A percentile compares a stretch with the other conserved stretches of the same genome.
Evolutionary conservation across 2,797 vertebrate genomes (phyloP).

Genomic region (Percopsis omiscomaycus): DNA sequence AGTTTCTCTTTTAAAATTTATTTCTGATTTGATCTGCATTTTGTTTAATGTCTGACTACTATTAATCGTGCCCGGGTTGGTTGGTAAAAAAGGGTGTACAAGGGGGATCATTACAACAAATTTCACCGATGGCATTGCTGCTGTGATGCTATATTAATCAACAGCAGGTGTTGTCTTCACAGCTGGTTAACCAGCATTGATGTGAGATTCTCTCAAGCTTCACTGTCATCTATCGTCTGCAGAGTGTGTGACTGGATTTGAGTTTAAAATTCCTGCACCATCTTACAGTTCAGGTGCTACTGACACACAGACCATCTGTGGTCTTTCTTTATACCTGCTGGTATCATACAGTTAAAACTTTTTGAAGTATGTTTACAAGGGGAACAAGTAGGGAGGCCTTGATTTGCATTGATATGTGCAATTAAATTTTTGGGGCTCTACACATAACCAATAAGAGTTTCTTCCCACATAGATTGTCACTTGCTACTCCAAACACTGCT

Average conservation of each 20-base stretch:
- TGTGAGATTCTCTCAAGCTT: slow-evolving; percentile 59
- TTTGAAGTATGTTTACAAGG: too few species aligned
- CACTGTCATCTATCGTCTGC: slow-evolving; percentile 43
- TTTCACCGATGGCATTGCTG: slow-evolving; percentile 44
- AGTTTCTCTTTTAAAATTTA: too few species aligned
- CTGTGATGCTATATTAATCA: slow-evolving; percentile 67
- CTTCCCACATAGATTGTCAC: too few species aligned
- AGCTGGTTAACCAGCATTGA: slow-evolving; percentile 66
- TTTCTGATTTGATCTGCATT: too few species aligned
- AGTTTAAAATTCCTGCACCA: slow-evolving; percentile 30
- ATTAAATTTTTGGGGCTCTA: too few species aligned
- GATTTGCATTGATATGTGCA: too few species aligned
- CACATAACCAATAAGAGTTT: too few species aligned
- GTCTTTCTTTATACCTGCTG: background rate
- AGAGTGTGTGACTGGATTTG: slow-evolving; percentile 18
- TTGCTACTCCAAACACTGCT: too few species aligned
- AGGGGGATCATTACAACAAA: slow-evolving; percentile 45
- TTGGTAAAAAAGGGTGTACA: background rate
- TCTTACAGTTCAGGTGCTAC: slow-evolving; percentile 46
- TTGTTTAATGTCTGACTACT: too few species aligned
- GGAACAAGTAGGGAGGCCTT: too few species aligned
- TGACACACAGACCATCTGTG: slow-evolving; percentile 33
- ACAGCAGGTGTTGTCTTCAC: slow-evolving; percentile 71
- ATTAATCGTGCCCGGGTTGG: slow-evolving; percentile 34
- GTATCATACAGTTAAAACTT: too few species aligned